phyloP scores from a whole-genome alignment of 2,888 invertebrate genomes.

The Chouioia cunea region DNA sequence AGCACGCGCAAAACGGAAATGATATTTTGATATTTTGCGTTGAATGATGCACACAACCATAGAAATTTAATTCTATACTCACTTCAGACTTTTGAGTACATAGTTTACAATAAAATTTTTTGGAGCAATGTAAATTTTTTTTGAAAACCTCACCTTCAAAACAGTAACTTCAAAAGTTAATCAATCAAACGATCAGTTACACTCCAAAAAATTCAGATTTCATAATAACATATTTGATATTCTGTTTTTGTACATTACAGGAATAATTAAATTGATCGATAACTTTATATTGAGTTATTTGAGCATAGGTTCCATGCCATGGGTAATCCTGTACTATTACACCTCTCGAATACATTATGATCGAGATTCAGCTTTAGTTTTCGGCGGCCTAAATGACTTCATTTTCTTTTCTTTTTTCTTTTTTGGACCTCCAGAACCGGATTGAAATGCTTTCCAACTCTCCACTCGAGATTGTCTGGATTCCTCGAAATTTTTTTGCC shows the following conservation, averaged over 20 bases:
- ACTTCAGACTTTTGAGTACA: constrained; percentile 41
- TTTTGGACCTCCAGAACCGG: constrained; percentile 72
- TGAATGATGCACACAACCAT: constrained; percentile 15
- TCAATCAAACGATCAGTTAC: constrained; percentile 9
- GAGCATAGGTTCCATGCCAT: constrained; percentile 30
- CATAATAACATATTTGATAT: constrained; percentile 36
- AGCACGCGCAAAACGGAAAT: constrained; percentile 30
- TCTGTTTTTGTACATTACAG: constrained; percentile 46
- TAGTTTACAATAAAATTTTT: constrained; percentile 42
- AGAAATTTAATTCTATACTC: constrained; percentile 32
- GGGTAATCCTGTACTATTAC: constrained; percentile 16
- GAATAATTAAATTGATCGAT: constrained; percentile 35
- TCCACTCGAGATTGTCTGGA: constrained; percentile 92
- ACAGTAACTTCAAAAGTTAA: not conserved
- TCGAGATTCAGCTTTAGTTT: constrained; percentile 93
- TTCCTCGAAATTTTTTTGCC: constrained; percentile 99
- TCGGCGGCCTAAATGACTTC: constrained; percentile 90
- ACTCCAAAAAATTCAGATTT: constrained; percentile 43
- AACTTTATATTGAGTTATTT: constrained; percentile 37
- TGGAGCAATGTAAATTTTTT: constrained; percentile 29
- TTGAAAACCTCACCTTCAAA: not conserved
- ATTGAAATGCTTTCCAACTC: constrained; percentile 93
- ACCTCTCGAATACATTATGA: constrained; percentile 68
- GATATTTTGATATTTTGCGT: constrained; percentile 17
- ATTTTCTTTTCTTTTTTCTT: constrained; percentile 85